phyloP scores from a whole-genome alignment of 2,797 vertebrate species.

The Sebastes reedi region DNA sequence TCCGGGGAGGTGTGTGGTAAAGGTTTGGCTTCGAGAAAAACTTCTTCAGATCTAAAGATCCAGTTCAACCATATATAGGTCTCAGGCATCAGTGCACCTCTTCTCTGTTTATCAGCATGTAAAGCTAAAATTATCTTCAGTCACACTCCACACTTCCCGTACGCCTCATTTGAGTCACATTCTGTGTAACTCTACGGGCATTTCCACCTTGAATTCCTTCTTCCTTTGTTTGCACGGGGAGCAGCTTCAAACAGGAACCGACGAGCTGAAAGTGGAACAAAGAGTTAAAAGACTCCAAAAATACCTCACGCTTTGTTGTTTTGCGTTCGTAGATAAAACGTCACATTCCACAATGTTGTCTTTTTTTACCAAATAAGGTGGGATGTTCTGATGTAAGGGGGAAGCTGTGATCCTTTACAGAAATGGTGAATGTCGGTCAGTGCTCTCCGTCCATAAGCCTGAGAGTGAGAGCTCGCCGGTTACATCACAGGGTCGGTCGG shows the following conservation, averaged over 20 bases:
- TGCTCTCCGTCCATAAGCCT: neutral
- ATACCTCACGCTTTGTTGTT: neutral
- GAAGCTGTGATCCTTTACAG: neutral
- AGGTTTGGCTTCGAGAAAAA: neutral
- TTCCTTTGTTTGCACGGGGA: conserved; percentile 41
- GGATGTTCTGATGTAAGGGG: neutral
- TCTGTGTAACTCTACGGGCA: neutral
- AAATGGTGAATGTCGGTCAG: conserved; percentile 26
- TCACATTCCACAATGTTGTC: conserved; percentile 17
- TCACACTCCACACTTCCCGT: conserved; percentile 18
- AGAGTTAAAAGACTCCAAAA: conserved; percentile 35
- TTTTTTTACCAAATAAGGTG: conserved; percentile 1
- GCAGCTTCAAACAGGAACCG: conserved; percentile 44
- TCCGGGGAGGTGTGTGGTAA: neutral
- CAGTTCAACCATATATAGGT: neutral
- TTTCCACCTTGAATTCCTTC: conserved; percentile 59
- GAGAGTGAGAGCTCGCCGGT: neutral
- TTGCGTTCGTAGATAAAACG: neutral
- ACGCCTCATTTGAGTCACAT: neutral
- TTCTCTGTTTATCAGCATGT: neutral
- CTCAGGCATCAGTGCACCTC: neutral
- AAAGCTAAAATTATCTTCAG: conserved; percentile 4
- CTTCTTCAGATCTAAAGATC: neutral
- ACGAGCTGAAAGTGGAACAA: conserved; percentile 45
- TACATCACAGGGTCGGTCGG: conserved; percentile 23